Base-by-base conservation (phyloP, 2,888 invertebrate genomes). In the Leuctra nigra region DNA sequence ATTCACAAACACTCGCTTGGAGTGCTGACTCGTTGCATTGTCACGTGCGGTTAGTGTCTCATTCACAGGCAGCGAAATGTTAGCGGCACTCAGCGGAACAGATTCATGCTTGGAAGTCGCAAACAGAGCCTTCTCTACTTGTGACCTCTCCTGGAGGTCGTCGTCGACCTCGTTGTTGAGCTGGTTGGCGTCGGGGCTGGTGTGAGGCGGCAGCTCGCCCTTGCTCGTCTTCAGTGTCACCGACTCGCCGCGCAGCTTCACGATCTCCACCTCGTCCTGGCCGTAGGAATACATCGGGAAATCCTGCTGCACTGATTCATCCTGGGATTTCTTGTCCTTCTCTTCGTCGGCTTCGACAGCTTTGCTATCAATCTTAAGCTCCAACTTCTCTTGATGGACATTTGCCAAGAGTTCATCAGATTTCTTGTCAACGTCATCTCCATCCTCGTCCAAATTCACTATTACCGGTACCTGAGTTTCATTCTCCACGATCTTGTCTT, bases 1-100 rank as follows among this genome's bases (percentile, higher is more conserved):
- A 73, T 91, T 91, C 60, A 91, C 85, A 63, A 89, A 75, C 65
- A 91, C 82, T 65, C 85, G 81, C 71, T 82, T 82, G 23, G 73
- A 67, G 48, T 55, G 55, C 14, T 50, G 54, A 35, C 55, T 35
- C 7, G 59, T 56, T 50, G 54, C 58, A 54, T 57, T 58, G 16
- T 52, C 25, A 16, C 60, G 20, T 3, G 13, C 11, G 4, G 50
- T 50, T 50, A 50, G 20, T 35, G 50, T 33, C 13, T 50, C 50
- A 33, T 50, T 50, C 33, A n/a, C 33, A 50, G 50, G 50, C 16
- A 41, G 25, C 23, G 36, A 36, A 29, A 41, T 53, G 54, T 60
- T 60, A 60, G 55, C 50, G 38, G 36, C 53, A 54, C 25, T 53
- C 39, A 38, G 41, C 20, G 52, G 23, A 24, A 16, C 60, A 61